Percentiles rank a stretch among this genome's conserved stretches.
These are phyloP conservation scores for Eidolon dupreanum DNA, from an alignment of 2,797 vertebrate genomes.

Conservation along the genomic window DNA sequence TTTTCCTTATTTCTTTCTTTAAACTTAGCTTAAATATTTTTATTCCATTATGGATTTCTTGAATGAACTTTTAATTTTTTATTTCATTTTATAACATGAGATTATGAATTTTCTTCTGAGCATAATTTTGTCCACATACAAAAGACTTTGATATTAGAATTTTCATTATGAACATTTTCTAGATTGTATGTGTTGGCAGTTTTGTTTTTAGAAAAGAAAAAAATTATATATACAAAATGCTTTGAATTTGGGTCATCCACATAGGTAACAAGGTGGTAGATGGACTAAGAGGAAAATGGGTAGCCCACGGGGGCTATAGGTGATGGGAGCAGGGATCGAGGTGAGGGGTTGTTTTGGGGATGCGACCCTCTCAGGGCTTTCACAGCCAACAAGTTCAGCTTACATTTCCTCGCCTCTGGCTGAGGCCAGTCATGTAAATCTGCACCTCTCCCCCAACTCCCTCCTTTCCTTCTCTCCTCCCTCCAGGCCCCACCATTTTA, in stretches of 20 bases:
- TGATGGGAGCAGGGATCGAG: neutral
- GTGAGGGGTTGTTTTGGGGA: no score
- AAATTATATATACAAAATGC: neutral
- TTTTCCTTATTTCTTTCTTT: neutral
- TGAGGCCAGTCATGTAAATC: neutral
- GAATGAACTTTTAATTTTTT: neutral
- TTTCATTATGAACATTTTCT: neutral
- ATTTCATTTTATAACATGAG: neutral
- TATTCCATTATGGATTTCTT: neutral
- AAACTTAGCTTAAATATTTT: neutral
- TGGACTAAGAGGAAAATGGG: no score
- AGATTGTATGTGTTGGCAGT: neutral
- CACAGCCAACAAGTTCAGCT: neutral
- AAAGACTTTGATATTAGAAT: neutral
- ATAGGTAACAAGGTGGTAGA: neutral
- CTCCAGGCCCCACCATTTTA: neutral
- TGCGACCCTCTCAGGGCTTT: neutral
- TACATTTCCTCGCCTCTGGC: neutral
- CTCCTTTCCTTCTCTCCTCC: neutral
- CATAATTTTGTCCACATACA: neutral
- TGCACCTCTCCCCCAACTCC: neutral
- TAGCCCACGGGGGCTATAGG: neutral
- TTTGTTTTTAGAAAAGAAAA: neutral
- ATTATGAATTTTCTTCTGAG: slow-evolving; percentile 9
- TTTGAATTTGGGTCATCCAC: neutral